Evolutionary conservation across 2,113 vertebrate genomes (phyloP).

Genomic region (Talpa occidentalis): DNA sequence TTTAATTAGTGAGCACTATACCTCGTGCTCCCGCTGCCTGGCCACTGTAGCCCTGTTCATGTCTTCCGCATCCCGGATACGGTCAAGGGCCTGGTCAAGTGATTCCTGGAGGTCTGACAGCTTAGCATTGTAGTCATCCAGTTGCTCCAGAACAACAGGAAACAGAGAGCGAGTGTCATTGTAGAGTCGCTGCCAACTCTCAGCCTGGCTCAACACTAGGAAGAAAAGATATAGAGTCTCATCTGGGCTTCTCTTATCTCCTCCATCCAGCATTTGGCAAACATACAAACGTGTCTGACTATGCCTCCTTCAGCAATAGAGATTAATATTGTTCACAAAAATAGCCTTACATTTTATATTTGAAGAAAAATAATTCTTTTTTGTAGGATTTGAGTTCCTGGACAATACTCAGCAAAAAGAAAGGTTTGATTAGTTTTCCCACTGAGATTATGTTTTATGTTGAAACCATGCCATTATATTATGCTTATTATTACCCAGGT

Average conservation of each 20-base stretch:
- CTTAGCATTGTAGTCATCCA: slow-evolving; percentile 87
- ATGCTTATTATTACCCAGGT: not conserved
- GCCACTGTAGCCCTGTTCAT: slow-evolving; percentile 88
- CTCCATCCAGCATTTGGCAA: not conserved
- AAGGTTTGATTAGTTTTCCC: not conserved
- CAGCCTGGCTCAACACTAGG: slow-evolving; percentile 88
- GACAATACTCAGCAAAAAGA: not conserved
- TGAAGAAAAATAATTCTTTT: not conserved
- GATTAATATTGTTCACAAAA: not conserved
- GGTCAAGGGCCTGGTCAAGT: slow-evolving; percentile 86
- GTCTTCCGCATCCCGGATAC: slow-evolving; percentile 84
- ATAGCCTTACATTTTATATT: not conserved
- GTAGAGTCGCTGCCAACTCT: slow-evolving; percentile 89
- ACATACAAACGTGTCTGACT: not conserved
- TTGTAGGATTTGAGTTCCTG: not conserved
- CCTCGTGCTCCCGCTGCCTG: slow-evolving; percentile 90
- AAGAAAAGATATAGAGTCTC: slow-evolving; percentile 46
- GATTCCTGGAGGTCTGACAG: slow-evolving; percentile 88
- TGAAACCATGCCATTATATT: not conserved
- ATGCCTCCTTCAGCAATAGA: not conserved
- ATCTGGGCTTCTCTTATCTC: not conserved
- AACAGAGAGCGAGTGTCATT: slow-evolving; percentile 89
- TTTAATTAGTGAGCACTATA: slow-evolving; percentile 69
- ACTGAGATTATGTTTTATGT: not conserved
- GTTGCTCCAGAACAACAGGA: slow-evolving; percentile 86